Evolutionary conservation across 2,113 vertebrate genomes (phyloP).

Genomic region (Nyctereutes procyonoides): DNA sequence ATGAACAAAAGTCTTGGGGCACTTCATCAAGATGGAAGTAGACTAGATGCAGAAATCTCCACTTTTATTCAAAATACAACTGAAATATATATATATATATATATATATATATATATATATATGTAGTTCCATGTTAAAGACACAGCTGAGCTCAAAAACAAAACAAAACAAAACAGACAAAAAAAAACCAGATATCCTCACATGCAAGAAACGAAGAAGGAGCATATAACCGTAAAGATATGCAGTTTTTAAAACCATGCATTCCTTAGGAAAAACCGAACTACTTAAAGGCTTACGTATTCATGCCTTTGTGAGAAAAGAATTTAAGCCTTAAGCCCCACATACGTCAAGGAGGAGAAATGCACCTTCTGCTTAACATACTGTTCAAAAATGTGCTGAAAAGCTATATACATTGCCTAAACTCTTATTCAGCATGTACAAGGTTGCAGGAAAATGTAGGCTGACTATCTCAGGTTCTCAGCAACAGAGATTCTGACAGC

Average conservation of each 20-base stretch:
- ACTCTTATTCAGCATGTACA: background rate
- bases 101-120: too few species aligned
- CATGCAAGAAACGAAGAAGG: background rate
- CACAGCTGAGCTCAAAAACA: constrained; percentile 31
- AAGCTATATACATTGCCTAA: background rate
- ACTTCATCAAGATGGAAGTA: background rate
- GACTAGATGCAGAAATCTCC: background rate
- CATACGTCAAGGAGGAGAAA: background rate
- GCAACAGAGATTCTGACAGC: background rate
- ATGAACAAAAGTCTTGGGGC: background rate
- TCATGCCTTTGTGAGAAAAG: background rate
- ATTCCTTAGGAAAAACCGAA: background rate
- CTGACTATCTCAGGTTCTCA: background rate
- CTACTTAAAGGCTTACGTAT: background rate
- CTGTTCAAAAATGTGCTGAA: background rate
- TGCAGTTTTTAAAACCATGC: background rate
- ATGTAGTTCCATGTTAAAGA: constrained; percentile 6
- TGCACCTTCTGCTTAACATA: background rate
- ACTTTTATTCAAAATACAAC: background rate
- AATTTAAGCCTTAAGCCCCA: background rate
- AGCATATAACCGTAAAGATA: background rate
- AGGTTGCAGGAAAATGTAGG: background rate
- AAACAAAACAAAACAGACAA: background rate
- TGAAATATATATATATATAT: too few species aligned
- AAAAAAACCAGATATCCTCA: background rate